Evolutionary conservation across 2,113 vertebrate species (phyloP).

Genomic region (Aleadryas rufinucha): DNA sequence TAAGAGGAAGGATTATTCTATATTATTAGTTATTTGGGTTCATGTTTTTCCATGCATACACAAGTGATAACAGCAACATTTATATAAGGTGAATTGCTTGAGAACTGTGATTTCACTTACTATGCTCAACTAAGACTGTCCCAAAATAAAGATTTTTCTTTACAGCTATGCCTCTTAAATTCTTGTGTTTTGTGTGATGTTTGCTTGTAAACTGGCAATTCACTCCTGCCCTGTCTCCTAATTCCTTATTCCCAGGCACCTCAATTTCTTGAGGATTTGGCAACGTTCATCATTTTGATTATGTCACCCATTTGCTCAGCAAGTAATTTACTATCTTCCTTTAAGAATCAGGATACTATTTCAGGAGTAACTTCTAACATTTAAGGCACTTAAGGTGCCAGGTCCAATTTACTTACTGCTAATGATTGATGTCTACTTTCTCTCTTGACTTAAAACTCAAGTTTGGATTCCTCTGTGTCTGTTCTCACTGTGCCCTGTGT

Average conservation of each 20-base stretch:
- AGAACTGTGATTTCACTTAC: not conserved
- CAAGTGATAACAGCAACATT: not conserved
- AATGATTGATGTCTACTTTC: slow-evolving; percentile 54
- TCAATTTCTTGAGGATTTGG: not conserved
- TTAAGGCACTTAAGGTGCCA: slow-evolving; percentile 71
- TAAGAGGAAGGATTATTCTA: not conserved
- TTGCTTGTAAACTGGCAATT: not conserved
- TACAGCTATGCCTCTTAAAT: not conserved
- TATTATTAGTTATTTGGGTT: not conserved
- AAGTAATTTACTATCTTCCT: slow-evolving; percentile 50
- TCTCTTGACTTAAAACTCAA: not conserved
- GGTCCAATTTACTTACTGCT: slow-evolving; percentile 62
- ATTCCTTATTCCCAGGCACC: not conserved
- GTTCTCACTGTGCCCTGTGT: not conserved
- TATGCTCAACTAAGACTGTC: not conserved
- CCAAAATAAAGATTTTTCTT: not conserved
- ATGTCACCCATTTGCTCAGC: slow-evolving; percentile 46
- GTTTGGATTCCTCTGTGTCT: not conserved
- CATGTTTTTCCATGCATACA: not conserved
- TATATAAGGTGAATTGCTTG: not conserved
- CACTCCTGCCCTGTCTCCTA: not conserved
- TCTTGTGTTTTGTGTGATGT: not conserved
- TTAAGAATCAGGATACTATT: slow-evolving; percentile 61
- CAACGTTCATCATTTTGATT: slow-evolving; percentile 49
- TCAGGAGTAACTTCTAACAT: slow-evolving; percentile 60